These are phyloP conservation scores for Heloderma charlesbogerti DNA, from an alignment of 2,113 vertebrate genomes.

Conservation along the genomic window DNA sequence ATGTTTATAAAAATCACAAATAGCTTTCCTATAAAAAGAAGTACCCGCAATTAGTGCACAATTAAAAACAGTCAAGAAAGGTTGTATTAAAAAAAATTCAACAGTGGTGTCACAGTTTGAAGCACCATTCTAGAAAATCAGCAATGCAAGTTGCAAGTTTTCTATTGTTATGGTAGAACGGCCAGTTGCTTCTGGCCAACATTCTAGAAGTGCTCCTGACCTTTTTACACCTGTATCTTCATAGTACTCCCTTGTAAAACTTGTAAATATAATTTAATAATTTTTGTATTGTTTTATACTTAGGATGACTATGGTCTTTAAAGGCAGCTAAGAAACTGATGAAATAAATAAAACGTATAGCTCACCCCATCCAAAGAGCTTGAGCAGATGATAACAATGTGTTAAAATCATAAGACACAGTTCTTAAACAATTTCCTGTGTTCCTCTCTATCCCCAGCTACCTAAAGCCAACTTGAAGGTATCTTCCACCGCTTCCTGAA, in stretches of 20 bases:
- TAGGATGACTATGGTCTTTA: too few relatives aligned
- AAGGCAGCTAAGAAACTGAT: too few relatives aligned
- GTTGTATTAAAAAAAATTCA: not conserved
- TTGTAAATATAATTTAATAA: not conserved
- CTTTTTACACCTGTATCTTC: not conserved
- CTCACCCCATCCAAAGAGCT: not conserved
- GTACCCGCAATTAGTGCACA: not conserved
- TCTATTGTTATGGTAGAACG: not conserved
- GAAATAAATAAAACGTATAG: not conserved
- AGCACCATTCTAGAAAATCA: not conserved
- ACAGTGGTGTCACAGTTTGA: not conserved
- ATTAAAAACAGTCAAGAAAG: not conserved
- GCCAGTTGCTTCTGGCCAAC: not conserved
- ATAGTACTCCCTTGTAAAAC: not conserved
- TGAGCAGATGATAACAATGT: not conserved
- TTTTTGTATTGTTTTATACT: too few relatives aligned
- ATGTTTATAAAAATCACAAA: not conserved
- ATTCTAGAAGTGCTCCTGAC: not conserved
- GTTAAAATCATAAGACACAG: not conserved
- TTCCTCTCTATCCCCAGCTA: not conserved
- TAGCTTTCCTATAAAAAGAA: not conserved
- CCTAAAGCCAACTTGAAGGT: not conserved
- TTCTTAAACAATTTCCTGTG: not conserved
- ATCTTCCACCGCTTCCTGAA: not conserved
- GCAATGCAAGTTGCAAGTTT: too few relatives aligned